Conservation (phyloP, 2,888 invertebrate genomes). For the Anagyrus pseudococci region DNA sequence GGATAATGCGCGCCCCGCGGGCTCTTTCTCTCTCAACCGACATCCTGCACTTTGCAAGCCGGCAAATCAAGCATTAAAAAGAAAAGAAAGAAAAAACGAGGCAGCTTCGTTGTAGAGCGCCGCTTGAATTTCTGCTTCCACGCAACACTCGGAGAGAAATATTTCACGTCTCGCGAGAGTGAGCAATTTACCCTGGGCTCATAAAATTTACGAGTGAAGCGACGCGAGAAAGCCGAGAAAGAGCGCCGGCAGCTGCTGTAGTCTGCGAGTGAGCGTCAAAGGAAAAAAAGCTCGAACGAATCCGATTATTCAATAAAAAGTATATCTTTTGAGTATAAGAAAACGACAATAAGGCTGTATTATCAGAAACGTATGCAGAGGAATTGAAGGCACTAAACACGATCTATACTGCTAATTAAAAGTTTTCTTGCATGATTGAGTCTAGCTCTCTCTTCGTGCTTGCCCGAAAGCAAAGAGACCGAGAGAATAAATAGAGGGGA, state of each 20-base stretch:
- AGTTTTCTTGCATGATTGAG: no score
- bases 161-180: conserved; percentile 4
- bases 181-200: conserved; percentile 22
- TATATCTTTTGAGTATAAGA: no score
- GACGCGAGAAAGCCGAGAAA: not conserved
- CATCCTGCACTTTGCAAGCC: not conserved
- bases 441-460: no score
- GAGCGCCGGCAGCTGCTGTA: no score
- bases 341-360: no score
- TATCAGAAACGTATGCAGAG: no score
- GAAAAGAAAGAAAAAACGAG: not conserved
- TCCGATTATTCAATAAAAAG: conserved; percentile 27
- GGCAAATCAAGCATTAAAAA: not conserved
- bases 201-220: conserved; percentile 12
- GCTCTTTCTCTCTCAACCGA: not conserved
- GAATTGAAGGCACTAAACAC: no score
- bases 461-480: no score
- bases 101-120: not conserved
- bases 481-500: no score
- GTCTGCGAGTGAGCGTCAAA: not conserved
- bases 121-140: not conserved
- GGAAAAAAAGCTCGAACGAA: not conserved
- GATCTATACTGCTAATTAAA: no score
- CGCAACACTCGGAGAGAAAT: not conserved
- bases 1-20: not conserved